These are phyloP conservation scores for Odiellus spinosus DNA, from an alignment of 2,888 invertebrate genomes.

Conservation along the genomic window DNA sequence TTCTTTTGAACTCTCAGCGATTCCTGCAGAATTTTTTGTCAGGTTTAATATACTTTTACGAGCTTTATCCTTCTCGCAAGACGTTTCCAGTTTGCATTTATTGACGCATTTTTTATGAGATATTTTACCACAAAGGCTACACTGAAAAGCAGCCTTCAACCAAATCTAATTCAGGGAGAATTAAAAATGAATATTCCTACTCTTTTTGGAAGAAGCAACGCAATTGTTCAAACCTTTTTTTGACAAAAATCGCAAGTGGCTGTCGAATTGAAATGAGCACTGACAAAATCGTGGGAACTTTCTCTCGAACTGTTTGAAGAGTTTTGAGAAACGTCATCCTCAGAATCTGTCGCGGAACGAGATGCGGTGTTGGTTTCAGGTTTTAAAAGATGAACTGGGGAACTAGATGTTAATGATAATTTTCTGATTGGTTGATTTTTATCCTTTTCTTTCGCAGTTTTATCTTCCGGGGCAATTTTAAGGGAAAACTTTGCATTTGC, in stretches of 20 bases:
- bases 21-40: no score
- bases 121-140: conserved; percentile 70
- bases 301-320: no score
- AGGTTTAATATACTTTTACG: no score
- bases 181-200: no score
- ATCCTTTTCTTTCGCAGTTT: conserved; percentile 9
- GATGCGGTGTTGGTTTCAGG: no score
- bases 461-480: conserved; percentile 7
- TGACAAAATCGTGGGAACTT: conserved; percentile 48
- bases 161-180: conserved; percentile 56
- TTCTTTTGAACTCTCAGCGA: no score
- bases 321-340: no score
- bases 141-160: conserved; percentile 89
- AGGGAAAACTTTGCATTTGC: no score
- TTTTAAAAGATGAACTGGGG: no score
- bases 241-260: conserved; percentile 86
- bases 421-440: not conserved
- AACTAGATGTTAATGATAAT: no score
- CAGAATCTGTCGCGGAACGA: no score
- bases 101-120: conserved; percentile 91
- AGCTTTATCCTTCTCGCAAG: conserved; percentile 31
- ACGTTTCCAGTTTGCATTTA: conserved; percentile 58
- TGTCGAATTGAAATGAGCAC: conserved; percentile 73
- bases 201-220: no score
- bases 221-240: conserved; percentile 50